Percentiles rank a stretch among this genome's conserved stretches.
phyloP scores from a whole-genome alignment of 2,113 vertebrate species.

The Trichomycterus rosablanca region DNA sequence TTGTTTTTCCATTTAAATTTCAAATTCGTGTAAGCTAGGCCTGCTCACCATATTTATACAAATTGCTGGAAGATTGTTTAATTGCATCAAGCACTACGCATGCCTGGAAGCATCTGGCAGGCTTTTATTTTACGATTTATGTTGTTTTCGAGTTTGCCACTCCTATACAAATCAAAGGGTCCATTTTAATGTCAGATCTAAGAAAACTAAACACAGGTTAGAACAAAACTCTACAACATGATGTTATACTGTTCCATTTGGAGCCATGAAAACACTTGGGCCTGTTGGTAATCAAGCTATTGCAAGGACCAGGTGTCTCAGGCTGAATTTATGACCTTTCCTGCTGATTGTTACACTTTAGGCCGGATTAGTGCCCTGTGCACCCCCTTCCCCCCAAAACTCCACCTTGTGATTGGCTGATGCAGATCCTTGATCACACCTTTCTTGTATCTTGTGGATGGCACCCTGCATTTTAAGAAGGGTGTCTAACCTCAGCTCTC shows the following conservation, averaged over 20 bases:
- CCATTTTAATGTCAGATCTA: neutral
- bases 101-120: too few relatives aligned
- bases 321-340: slow-evolving; percentile 31
- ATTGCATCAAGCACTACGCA: too few relatives aligned
- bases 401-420: slow-evolving; percentile 38
- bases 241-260: slow-evolving; percentile 17
- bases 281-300: slow-evolving; percentile 3
- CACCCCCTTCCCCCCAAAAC: slow-evolving; percentile 8
- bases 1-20: too few relatives aligned
- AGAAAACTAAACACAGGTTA: slow-evolving; percentile 21
- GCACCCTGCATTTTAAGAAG: slow-evolving; percentile 43
- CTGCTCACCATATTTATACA: too few relatives aligned
- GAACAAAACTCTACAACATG: neutral
- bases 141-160: neutral
- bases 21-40: too few relatives aligned
- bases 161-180: neutral
- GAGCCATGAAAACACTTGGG: slow-evolving; percentile 1
- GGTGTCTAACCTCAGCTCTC: slow-evolving; percentile 11
- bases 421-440: slow-evolving; percentile 26
- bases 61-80: too few relatives aligned
- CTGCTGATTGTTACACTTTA: slow-evolving; percentile 21
- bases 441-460: slow-evolving; percentile 18
- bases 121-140: neutral
- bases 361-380: slow-evolving; percentile 1
- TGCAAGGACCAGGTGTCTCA: slow-evolving; percentile 20